Conservation (phyloP, 2,797 vertebrate species). For the Bucorvus abyssinicus region DNA sequence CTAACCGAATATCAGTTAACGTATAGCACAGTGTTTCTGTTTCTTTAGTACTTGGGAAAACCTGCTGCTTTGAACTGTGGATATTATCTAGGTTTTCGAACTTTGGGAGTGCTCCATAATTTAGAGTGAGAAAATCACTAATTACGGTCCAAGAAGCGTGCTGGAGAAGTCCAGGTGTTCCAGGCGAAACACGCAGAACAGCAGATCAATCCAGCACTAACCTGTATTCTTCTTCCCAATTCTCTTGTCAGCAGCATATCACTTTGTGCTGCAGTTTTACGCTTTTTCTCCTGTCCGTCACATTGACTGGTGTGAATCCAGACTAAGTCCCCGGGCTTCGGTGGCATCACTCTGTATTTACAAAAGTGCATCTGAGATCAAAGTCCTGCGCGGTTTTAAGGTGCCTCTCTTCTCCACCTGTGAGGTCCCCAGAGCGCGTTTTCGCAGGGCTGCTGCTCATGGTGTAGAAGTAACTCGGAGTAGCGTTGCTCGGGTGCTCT, state of each 20-base stretch:
- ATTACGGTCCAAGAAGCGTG: background rate
- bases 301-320: conserved; percentile 1
- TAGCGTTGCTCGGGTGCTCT: conserved; percentile 44
- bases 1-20: background rate
- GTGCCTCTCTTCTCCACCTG: background rate
- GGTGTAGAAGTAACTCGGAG: conserved; percentile 59
- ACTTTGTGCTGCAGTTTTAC: conserved; percentile 8
- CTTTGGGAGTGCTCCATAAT: background rate
- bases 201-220: background rate
- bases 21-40: too few species aligned
- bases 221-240: conserved; percentile 35
- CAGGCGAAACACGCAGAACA: background rate
- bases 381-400: background rate
- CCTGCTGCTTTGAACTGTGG: background rate
- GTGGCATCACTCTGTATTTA: background rate
- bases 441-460: background rate
- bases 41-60: background rate
- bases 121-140: background rate
- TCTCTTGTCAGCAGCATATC: conserved; percentile 27
- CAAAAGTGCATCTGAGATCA: background rate
- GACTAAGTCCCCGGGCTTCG: background rate
- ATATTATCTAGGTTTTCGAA: background rate
- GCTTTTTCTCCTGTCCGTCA: conserved; percentile 5
- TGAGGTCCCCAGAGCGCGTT: background rate
- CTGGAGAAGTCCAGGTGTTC: background rate